Conservation (phyloP, 2,113 vertebrate genomes). For the Hemicordylus capensis region DNA sequence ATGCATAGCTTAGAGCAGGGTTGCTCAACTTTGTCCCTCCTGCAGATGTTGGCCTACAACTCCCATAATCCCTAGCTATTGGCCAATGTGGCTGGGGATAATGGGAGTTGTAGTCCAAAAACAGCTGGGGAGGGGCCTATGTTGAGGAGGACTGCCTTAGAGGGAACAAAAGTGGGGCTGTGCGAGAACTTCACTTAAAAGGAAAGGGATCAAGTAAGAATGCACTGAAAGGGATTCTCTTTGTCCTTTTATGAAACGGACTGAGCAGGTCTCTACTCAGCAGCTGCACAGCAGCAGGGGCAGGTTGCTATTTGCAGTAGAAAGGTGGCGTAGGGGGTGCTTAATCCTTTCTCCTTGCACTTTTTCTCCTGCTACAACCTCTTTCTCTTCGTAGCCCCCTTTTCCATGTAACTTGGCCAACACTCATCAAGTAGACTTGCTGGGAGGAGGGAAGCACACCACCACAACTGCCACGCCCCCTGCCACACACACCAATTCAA, state of each 20-base stretch:
- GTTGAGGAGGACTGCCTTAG: too few species aligned
- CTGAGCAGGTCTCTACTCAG: background rate
- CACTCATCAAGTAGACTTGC: background rate
- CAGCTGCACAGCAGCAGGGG: background rate
- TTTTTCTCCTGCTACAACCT: background rate
- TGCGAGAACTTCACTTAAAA: background rate
- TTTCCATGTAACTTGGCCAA: background rate
- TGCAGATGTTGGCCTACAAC: too few species aligned
- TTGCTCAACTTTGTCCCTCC: too few species aligned
- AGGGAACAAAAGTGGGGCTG: too few species aligned
- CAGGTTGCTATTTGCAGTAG: background rate
- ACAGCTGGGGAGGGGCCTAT: too few species aligned
- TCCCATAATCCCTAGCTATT: too few species aligned
- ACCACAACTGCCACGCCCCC: too few species aligned
- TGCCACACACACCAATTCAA: too few species aligned
- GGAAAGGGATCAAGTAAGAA: background rate
- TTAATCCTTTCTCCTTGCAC: background rate
- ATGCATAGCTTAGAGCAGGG: too few species aligned
- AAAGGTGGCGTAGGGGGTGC: background rate
- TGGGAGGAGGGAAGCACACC: background rate
- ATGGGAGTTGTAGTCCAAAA: too few species aligned
- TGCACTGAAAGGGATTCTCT: background rate
- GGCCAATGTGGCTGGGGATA: too few species aligned
- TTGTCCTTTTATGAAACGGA: background rate
- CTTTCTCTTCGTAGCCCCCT: background rate